These are phyloP conservation scores for Baryphthengus martii DNA, from an alignment of 2,113 vertebrate species.

Conservation along the genomic window DNA sequence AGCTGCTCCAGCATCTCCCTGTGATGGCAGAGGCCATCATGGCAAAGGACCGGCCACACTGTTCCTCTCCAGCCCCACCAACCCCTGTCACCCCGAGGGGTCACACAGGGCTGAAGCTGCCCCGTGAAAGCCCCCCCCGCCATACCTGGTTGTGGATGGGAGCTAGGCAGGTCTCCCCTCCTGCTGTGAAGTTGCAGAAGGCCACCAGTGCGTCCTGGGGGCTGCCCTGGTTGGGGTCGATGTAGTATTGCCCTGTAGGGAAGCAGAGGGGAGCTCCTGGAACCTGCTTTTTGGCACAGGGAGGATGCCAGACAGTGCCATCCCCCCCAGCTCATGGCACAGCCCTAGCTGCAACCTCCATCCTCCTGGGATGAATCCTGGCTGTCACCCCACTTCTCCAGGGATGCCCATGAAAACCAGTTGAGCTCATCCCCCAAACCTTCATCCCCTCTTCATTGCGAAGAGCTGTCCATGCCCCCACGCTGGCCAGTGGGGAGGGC, in stretches of 20 bases:
- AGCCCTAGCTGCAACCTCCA: background rate
- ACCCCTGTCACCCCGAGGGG: accelerated
- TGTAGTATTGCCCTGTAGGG: slow-evolving; percentile 84
- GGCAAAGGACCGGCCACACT: accelerated
- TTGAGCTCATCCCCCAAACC: background rate
- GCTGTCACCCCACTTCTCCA: accelerated
- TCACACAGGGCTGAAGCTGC: accelerated
- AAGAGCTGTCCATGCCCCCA: accelerated
- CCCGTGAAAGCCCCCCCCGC: accelerated
- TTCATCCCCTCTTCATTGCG: background rate
- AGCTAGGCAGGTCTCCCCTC: slow-evolving; percentile 83
- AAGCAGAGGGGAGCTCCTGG: background rate
- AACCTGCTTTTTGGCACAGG: background rate
- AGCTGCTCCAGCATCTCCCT: background rate
- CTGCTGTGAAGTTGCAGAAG: slow-evolving; percentile 84
- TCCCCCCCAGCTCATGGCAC: background rate
- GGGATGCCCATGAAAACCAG: background rate
- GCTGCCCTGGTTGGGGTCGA: slow-evolving; percentile 92
- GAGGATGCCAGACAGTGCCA: accelerated
- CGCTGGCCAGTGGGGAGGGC: accelerated
- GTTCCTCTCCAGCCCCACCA: background rate
- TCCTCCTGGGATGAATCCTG: background rate
- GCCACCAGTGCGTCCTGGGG: slow-evolving; percentile 79
- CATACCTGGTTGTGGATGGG: slow-evolving; percentile 77
- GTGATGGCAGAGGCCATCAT: accelerated